Evolutionary conservation across 2,888 invertebrate species (phyloP).

Genomic region (Drosophila austrosaltans): DNA sequence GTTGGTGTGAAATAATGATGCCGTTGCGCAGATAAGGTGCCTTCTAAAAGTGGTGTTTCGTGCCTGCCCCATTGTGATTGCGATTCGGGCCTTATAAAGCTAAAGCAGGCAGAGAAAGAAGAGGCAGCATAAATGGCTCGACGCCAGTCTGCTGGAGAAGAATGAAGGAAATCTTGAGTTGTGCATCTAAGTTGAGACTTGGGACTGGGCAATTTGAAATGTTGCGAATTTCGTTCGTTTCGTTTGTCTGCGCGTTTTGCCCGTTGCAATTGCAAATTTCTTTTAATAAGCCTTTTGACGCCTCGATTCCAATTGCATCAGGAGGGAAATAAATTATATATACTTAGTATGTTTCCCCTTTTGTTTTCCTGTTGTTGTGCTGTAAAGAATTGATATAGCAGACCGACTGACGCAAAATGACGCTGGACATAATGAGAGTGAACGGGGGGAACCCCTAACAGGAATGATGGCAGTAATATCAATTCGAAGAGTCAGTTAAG

Average conservation of each 20-base stretch:
- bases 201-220: conserved; percentile 28
- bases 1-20: conserved; percentile 82
- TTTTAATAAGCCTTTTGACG: conserved; percentile 82
- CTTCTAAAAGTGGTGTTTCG: conserved; percentile 65
- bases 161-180: conserved; percentile 52
- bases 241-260: conserved; percentile 21
- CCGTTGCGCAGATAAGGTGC: conserved; percentile 81
- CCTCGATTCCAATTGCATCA: conserved; percentile 70
- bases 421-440: conserved; percentile 59
- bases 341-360: conserved; percentile 51
- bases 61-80: conserved; percentile 68
- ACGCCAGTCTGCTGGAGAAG: conserved; percentile 44
- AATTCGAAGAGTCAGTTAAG: conserved; percentile 37
- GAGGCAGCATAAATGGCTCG: conserved; percentile 60
- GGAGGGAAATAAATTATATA: conserved; percentile 59
- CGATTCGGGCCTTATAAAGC: conserved; percentile 52
- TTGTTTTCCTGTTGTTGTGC: conserved; percentile 30
- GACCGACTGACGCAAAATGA: conserved; percentile 54
- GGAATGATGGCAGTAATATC: background rate
- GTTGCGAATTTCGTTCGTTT: background rate
- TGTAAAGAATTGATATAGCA: conserved; percentile 60
- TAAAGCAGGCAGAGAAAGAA: conserved; percentile 13
- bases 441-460: background rate
- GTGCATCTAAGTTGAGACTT: conserved; percentile 32
- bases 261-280: conserved; percentile 78